phyloP scores from a whole-genome alignment of 2,797 vertebrate species.

The Spea hammondii region DNA sequence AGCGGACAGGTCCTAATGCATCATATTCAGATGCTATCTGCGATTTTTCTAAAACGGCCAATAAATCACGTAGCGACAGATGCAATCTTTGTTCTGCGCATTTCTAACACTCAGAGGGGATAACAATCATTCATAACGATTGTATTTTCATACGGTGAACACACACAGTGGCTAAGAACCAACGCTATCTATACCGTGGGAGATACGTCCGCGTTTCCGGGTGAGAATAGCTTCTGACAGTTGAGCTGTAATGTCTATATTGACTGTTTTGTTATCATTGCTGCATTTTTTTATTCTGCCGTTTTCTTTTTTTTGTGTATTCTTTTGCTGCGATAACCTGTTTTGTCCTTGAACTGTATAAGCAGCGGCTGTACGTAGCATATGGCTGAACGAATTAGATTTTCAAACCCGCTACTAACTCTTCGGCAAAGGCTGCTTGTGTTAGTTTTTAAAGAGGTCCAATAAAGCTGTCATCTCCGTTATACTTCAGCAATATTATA shows the following conservation, averaged over 20 bases:
- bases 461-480: conserved; percentile 40
- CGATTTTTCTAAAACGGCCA: conserved; percentile 7
- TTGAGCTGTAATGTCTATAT: conserved; percentile 8
- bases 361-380: conserved; percentile 1
- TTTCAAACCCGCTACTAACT: conserved; percentile 35
- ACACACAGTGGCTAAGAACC: neutral
- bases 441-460: conserved; percentile 22
- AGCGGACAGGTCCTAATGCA: neutral
- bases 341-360: conserved; percentile 33
- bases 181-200: neutral
- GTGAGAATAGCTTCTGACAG: neutral
- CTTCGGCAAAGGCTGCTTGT: conserved; percentile 21
- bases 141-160: neutral
- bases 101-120: conserved; percentile 11
- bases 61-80: conserved; percentile 30
- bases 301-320: neutral
- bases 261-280: neutral
- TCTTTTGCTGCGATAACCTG: conserved; percentile 11
- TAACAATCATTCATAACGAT: conserved; percentile 16
- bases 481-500: conserved; percentile 29
- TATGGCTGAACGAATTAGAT: conserved; percentile 23
- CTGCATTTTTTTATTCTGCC: neutral
- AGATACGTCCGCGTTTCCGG: conserved; percentile 2
- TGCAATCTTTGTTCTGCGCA: conserved; percentile 18
- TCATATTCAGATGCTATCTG: conserved; percentile 3